Percentiles rank a stretch among this genome's conserved stretches.
Conservation (phyloP, 2,888 invertebrate genomes). For the Caradrina clavipalpis region DNA sequence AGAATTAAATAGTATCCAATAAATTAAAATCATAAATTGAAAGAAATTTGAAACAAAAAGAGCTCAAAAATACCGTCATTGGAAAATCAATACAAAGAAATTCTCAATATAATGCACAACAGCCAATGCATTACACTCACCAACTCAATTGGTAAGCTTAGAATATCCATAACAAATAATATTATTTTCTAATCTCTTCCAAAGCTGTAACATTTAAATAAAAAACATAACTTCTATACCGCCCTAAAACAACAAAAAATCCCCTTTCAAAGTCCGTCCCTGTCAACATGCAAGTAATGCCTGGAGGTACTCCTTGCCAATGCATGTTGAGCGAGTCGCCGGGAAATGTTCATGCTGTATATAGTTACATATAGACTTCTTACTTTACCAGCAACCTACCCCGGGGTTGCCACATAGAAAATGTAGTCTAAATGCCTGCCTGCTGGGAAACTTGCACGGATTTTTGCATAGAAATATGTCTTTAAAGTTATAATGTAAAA, state of each 20-base stretch:
- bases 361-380: constrained; percentile 14
- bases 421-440: constrained; percentile 19
- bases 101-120: constrained; percentile 9
- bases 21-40: no score
- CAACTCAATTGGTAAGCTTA: background rate
- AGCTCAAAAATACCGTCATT: background rate
- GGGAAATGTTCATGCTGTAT: constrained; percentile 29
- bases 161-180: background rate
- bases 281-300: constrained; percentile 54
- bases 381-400: constrained; percentile 16
- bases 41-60: no score
- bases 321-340: constrained; percentile 51
- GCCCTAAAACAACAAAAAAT: background rate
- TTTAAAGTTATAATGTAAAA: constrained; percentile 18
- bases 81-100: background rate
- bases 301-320: constrained; percentile 40
- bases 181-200: background rate
- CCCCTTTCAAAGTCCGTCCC: constrained; percentile 29
- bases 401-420: constrained; percentile 9
- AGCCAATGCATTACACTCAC: background rate
- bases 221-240: background rate
- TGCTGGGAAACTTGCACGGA: background rate
- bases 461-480: constrained; percentile 42
- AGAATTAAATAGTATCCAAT: background rate
- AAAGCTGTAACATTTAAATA: no score